phyloP scores from a whole-genome alignment of 2,888 invertebrate species.

The Drosophila heteroneura region DNA sequence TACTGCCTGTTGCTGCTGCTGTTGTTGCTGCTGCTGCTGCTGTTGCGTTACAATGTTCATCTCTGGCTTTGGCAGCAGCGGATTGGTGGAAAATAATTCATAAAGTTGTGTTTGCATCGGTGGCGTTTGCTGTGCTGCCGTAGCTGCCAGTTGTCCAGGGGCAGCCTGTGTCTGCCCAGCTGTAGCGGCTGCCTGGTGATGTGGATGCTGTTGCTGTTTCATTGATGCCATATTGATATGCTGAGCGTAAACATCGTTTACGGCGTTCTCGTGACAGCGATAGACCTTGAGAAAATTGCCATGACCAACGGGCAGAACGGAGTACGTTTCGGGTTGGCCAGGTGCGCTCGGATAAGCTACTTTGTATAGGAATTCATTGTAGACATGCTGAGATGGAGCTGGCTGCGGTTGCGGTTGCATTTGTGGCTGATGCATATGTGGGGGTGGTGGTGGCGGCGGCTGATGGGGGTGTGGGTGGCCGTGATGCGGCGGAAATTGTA shows the following conservation, averaged over 20 bases:
- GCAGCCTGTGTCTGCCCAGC: slow-evolving; percentile 20
- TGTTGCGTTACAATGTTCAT: slow-evolving; percentile 43
- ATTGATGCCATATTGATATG: slow-evolving; percentile 70
- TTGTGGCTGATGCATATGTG: slow-evolving; percentile 47
- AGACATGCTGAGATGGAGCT: slow-evolving; percentile 64
- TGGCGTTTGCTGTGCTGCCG: slow-evolving; percentile 63
- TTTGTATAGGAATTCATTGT: slow-evolving; percentile 79
- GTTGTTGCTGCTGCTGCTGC: slow-evolving; percentile 37
- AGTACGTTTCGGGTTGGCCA: slow-evolving; percentile 82
- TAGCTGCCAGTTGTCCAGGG: slow-evolving; percentile 37
- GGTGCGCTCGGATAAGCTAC: slow-evolving; percentile 66
- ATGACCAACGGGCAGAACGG: slow-evolving; percentile 84
- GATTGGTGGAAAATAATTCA: slow-evolving; percentile 84
- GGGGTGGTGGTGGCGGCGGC: slow-evolving; percentile 30
- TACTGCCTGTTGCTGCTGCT: slow-evolving; percentile 27
- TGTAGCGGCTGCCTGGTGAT: slow-evolving; percentile 35
- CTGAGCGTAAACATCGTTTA: slow-evolving; percentile 59
- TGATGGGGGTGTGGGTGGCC: slow-evolving; percentile 46
- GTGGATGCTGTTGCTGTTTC: slow-evolving; percentile 60
- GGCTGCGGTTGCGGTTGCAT: slow-evolving; percentile 47
- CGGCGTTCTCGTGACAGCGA: slow-evolving; percentile 81
- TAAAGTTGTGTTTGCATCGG: slow-evolving; percentile 81
- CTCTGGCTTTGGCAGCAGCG: slow-evolving; percentile 78
- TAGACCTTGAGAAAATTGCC: slow-evolving; percentile 85
- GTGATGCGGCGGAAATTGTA: slow-evolving; percentile 56